Evolutionary conservation across 1,140 invertebrate species (phyloP).

Genomic region (Pseudomyrmex pallidus): DNA sequence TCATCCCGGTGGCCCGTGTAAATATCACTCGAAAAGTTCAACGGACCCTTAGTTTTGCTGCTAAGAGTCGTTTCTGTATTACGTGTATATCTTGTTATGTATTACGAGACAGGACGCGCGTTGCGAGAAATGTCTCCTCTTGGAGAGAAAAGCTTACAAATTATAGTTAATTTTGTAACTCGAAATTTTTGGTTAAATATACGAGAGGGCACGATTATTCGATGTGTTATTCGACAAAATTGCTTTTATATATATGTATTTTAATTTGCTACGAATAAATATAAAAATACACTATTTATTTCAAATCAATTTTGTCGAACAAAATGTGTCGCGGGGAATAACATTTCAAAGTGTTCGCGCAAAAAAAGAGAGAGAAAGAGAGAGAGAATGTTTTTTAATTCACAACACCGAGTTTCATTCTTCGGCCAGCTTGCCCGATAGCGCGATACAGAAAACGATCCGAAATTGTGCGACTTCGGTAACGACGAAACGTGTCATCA

Average conservation of each 20-base stretch:
- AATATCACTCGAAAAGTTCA: constrained; percentile 79
- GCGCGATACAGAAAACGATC: constrained; percentile 15
- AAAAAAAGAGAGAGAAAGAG: no score
- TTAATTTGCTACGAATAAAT: no score
- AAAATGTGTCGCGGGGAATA: background rate
- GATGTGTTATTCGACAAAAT: no score
- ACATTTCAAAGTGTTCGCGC: background rate
- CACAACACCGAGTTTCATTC: background rate
- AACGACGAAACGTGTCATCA: constrained; percentile 43
- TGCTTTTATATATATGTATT: no score
- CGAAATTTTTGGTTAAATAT: no score
- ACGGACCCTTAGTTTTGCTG: constrained; percentile 50
- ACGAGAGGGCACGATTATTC: no score
- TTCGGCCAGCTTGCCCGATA: background rate
- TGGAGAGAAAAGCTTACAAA: no score
- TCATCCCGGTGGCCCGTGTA: constrained; percentile 72
- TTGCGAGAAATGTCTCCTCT: background rate
- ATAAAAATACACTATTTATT: no score
- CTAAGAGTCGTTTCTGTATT: constrained; percentile 43
- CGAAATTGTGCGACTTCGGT: constrained; percentile 48
- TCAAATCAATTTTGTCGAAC: background rate
- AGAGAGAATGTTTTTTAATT: constrained; percentile 8
- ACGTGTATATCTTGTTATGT: constrained; percentile 18
- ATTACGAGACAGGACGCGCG: background rate
- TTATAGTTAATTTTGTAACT: no score